Evolutionary conservation across 1,140 invertebrate genomes (phyloP), one percentile per base, ranked within the genome.

Genomic region (Adoxophyes honmai): DNA sequence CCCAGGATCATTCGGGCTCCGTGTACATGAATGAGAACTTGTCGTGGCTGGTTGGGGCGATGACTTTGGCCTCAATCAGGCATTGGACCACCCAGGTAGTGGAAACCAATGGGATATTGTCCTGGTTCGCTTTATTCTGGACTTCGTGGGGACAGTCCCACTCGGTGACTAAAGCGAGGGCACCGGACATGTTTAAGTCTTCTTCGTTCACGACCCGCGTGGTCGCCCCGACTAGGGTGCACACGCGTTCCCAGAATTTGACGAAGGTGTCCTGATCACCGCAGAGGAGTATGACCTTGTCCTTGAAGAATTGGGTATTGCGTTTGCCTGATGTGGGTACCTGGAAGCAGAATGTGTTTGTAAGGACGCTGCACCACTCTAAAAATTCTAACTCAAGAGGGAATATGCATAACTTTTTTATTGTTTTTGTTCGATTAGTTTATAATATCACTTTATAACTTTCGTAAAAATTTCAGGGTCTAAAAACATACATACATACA

Each of bases 1-100:
- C 83, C 82, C 82, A 86, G 66, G 85, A 88, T 88, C 85, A 88
- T 87, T 88, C 86, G 6, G 79, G 75, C 71, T 88, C 89, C 8
- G 81, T 78, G 33, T 85, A 90, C 69, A 81, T 84, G 63, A 90
- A 90, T 55, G 85, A 88, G 60, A 89, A 90, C 73, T 83, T 84
- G 37, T 83, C 81, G 75, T 84, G 83, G 57, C 72, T 90, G 90
- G 64, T 90, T 64, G 86, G 85, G 1, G 75, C 54, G 57, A 91
- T 83, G 2, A 90, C 63, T 34, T 81, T 86, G n/a, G 89, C 91
- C 62, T 91, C 89, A 28, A 92, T 91, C 34, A 93, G 80, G 68
- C 91, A 91, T 42, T 93, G 91, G 4, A 90, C 73, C 1, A 92
- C 72, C 92, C 92, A 93, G 0, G 83, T 86, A 0, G 90, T 91